These are phyloP conservation scores for Sebastes cheni DNA, from an alignment of 2,797 vertebrate species.

Conservation along the genomic window DNA sequence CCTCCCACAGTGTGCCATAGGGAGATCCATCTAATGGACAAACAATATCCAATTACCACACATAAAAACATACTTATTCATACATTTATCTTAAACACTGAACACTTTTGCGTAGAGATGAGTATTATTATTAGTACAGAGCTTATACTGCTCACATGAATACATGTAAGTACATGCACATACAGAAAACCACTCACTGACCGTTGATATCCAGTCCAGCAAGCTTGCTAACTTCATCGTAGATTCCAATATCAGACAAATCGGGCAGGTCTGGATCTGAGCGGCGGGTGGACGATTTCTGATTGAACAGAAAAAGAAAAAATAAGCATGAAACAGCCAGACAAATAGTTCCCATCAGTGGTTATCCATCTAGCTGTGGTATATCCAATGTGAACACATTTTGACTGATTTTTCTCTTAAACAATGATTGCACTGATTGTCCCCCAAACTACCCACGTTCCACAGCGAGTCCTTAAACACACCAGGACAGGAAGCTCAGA, in stretches of 20 bases:
- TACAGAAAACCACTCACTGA: constrained; percentile 48
- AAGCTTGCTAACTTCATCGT: constrained; percentile 89
- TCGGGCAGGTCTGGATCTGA: constrained; percentile 81
- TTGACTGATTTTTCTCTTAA: neutral
- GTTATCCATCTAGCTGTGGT: neutral
- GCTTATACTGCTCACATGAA: neutral
- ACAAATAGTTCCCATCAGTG: neutral
- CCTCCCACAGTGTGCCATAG: constrained; percentile 92
- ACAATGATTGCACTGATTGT: neutral
- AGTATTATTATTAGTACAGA: neutral
- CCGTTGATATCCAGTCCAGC: constrained; percentile 72
- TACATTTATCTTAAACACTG: neutral
- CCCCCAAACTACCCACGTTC: neutral
- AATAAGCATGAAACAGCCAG: constrained; percentile 4
- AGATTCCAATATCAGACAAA: constrained; percentile 86
- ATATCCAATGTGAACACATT: neutral
- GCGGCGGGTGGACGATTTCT: constrained; percentile 87
- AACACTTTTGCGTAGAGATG: neutral
- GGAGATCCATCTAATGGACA: constrained; percentile 77
- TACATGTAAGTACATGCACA: neutral
- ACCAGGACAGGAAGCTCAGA: constrained; percentile 27
- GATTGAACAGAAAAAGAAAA: constrained; percentile 2
- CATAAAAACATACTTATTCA: neutral
- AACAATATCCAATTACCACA: constrained; percentile 6
- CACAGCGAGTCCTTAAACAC: constrained; percentile 42